Evolutionary conservation across 1,140 invertebrate species (phyloP).

Genomic region (Zaprionus capensis): DNA sequence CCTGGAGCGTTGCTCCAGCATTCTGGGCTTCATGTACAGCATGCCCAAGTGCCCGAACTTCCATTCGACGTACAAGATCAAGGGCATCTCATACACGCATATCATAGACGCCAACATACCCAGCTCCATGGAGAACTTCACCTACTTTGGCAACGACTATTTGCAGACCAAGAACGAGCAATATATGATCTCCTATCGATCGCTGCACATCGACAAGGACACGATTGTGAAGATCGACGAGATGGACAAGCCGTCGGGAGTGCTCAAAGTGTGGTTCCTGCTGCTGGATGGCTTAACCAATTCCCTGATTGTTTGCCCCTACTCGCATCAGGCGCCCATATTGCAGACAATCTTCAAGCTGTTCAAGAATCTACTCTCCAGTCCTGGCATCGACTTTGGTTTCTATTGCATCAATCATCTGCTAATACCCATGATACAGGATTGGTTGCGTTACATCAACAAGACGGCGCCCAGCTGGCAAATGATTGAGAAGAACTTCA

Average conservation of each 20-base stretch:
- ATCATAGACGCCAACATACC: constrained; percentile 94
- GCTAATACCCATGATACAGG: constrained; percentile 94
- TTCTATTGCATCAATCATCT: constrained; percentile 96
- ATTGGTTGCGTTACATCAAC: constrained; percentile 92
- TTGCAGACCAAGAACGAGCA: constrained; percentile 84
- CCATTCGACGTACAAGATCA: constrained; percentile 94
- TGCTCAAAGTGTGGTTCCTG: constrained; percentile 95
- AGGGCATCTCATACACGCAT: constrained; percentile 90
- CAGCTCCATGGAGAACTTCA: constrained; percentile 89
- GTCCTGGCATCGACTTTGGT: constrained; percentile 93
- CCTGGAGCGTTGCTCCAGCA: constrained; percentile 92
- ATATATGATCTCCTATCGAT: constrained; percentile 86
- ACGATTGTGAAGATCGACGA: constrained; percentile 86
- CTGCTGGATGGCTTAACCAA: constrained; percentile 95
- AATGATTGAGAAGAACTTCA: constrained; percentile 93
- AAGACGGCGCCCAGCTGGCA: constrained; percentile 89
- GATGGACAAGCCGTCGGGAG: constrained; percentile 92
- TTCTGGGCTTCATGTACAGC: constrained; percentile 95
- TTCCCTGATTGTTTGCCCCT: constrained; percentile 91
- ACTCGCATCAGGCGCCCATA: constrained; percentile 93
- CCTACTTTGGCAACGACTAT: constrained; percentile 84
- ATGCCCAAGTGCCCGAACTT: constrained; percentile 98
- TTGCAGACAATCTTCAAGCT: constrained; percentile 94
- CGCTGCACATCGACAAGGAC: constrained; percentile 85
- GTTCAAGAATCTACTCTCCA: constrained; percentile 89